A percentile compares a stretch with the other conserved stretches of the same genome.
These are phyloP conservation scores for Tinea pellionella DNA, from an alignment of 2,888 invertebrate genomes.

Conservation along the genomic window DNA sequence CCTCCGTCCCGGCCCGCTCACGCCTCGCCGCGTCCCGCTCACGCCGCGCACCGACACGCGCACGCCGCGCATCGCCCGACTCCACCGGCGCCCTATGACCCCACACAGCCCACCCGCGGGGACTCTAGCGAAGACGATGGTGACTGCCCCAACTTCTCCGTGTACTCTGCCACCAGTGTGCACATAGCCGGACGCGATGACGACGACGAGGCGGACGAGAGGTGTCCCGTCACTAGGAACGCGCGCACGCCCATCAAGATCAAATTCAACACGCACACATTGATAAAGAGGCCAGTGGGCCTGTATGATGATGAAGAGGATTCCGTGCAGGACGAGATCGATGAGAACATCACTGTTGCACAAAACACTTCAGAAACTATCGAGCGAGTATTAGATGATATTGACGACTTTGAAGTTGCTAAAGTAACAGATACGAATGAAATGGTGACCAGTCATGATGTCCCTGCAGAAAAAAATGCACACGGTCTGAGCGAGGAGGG, in stretches of 20 bases:
- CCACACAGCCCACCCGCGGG: constrained; percentile 62
- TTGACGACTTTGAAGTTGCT: neutral
- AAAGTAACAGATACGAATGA: neutral
- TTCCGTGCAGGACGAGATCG: constrained; percentile 34
- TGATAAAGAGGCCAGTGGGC: constrained; percentile 62
- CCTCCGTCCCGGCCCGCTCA: neutral
- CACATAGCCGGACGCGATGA: constrained; percentile 52
- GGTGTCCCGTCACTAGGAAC: constrained; percentile 47
- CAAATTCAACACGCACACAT: constrained; percentile 52
- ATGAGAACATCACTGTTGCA: neutral
- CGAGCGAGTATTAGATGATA: neutral
- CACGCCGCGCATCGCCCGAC: constrained; percentile 9
- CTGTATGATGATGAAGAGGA: constrained; percentile 68
- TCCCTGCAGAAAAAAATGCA: neutral
- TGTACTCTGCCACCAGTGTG: constrained; percentile 85
- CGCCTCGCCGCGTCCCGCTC: neutral
- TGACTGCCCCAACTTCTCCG: constrained; percentile 87
- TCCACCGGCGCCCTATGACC: constrained; percentile 44
- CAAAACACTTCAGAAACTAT: neutral
- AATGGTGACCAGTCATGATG: neutral
- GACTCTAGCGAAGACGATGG: constrained; percentile 61
- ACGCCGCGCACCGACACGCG: constrained; percentile 8
- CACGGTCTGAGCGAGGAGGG: neutral
- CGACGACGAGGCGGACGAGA: constrained; percentile 33
- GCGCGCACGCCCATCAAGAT: constrained; percentile 56